Evolutionary conservation across 2,113 vertebrate genomes (phyloP).

Genomic region (Lynx canadensis): DNA sequence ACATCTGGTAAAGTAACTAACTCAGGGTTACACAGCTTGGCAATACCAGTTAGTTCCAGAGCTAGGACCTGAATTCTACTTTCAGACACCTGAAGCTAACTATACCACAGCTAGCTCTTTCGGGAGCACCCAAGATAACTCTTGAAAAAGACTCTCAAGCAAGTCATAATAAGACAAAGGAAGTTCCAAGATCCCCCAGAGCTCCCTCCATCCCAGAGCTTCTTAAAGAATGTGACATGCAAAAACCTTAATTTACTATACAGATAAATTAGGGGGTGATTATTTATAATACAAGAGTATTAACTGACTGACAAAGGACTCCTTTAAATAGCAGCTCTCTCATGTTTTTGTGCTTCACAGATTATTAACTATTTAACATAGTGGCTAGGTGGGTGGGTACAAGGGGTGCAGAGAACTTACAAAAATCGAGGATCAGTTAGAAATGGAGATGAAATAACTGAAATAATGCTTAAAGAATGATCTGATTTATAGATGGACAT

Average conservation of each 20-base stretch:
- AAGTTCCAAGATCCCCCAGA: background rate
- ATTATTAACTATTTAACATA: background rate
- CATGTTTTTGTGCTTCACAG: conserved; percentile 18
- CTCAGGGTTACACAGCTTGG: background rate
- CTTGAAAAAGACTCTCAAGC: background rate
- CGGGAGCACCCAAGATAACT: background rate
- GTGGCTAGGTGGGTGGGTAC: background rate
- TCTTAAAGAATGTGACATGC: conserved; percentile 50
- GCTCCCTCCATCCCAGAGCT: background rate
- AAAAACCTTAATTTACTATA: conserved; percentile 60
- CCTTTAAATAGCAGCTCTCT: conserved; percentile 11
- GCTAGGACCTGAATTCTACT: background rate
- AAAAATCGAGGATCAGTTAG: background rate
- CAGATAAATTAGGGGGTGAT: conserved; percentile 50
- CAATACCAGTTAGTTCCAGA: background rate
- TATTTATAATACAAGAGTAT: conserved; percentile 66
- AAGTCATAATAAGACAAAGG: conserved; percentile 48
- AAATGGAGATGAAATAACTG: background rate
- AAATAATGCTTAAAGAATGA: background rate
- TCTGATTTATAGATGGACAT: background rate
- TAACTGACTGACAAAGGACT: conserved; percentile 43
- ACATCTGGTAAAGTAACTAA: background rate
- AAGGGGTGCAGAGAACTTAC: background rate
- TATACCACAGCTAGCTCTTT: background rate
- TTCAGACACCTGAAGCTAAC: background rate